Evolutionary conservation across 64 coral and sea anemone genomes (phyloP).

Genomic region (Pachyseris speciosa): DNA sequence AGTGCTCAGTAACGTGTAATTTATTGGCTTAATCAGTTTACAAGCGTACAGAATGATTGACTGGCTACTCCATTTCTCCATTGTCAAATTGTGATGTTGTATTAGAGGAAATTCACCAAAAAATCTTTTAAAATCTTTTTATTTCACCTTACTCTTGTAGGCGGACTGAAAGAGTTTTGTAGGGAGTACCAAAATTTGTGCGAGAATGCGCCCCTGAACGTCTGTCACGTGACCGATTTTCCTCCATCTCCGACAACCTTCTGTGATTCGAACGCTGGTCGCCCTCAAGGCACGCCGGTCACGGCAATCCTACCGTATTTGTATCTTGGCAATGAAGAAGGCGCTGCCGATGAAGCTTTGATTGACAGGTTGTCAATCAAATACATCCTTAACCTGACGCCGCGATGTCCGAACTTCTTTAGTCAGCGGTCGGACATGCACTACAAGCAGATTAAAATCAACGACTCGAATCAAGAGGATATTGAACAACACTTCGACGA

Average conservation of each 20-base stretch:
- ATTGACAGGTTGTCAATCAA: slow-evolving; percentile 95
- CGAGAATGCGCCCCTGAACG: slow-evolving; percentile 77
- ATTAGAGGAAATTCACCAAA: too few species aligned
- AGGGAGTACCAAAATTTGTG: slow-evolving; percentile 93
- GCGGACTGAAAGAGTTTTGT: slow-evolving; percentile 94
- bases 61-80: too few species aligned
- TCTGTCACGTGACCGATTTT: slow-evolving; percentile 52
- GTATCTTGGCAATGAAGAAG: slow-evolving; percentile 94
- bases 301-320: slow-evolving; percentile 87
- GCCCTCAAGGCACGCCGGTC: slow-evolving; percentile 87
- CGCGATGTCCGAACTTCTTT: slow-evolving; percentile 94
- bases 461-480: slow-evolving; percentile 95
- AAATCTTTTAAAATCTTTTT: too few species aligned
- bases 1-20: too few species aligned
- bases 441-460: slow-evolving; percentile 98
- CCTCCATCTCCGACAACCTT: slow-evolving; percentile 25
- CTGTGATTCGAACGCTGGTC: slow-evolving; percentile 16
- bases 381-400: slow-evolving; percentile 94
- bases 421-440: slow-evolving; percentile 80
- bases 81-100: too few species aligned
- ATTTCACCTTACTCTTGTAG: slow-evolving; percentile 14
- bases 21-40: too few species aligned
- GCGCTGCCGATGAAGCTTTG: slow-evolving; percentile 92
- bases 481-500: slow-evolving; percentile 96
- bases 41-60: too few species aligned